Conservation (phyloP, 2,797 vertebrate species). For the Lepilemur ruficaudatus region DNA sequence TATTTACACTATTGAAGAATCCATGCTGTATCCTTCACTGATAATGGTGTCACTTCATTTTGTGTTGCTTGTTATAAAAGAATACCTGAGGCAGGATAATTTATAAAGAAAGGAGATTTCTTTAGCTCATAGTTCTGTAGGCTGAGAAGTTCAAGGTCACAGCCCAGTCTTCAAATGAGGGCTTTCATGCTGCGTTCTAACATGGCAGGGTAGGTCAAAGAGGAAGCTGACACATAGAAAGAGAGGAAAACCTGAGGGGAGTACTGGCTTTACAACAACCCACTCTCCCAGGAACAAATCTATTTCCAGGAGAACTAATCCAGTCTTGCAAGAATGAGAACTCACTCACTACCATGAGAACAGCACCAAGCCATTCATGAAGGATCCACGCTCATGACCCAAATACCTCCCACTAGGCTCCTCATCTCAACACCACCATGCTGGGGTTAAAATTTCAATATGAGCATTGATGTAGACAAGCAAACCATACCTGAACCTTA, state of each 20-base stretch:
- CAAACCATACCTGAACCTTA: not conserved
- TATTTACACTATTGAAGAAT: not conserved
- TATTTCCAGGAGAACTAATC: not conserved
- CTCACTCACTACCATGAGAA: not conserved
- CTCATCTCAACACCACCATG: not conserved
- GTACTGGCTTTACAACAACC: not conserved
- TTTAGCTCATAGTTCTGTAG: not conserved
- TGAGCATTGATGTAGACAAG: not conserved
- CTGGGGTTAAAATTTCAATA: not conserved
- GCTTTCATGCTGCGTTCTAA: not conserved
- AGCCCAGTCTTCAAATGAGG: not conserved
- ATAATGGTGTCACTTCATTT: not conserved
- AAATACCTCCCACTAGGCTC: not conserved
- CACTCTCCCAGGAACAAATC: not conserved
- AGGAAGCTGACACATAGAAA: not conserved
- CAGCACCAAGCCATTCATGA: not conserved
- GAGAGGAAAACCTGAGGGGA: not conserved
- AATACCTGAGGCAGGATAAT: not conserved
- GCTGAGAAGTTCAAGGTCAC: not conserved
- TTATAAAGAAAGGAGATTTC: not conserved
- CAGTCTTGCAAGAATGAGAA: not conserved
- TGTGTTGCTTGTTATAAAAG: not conserved
- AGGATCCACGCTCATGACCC: not conserved
- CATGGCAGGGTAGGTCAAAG: not conserved
- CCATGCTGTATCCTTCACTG: not conserved